phyloP scores from a whole-genome alignment of 2,888 invertebrate species.

The Callyntrura sp. region DNA sequence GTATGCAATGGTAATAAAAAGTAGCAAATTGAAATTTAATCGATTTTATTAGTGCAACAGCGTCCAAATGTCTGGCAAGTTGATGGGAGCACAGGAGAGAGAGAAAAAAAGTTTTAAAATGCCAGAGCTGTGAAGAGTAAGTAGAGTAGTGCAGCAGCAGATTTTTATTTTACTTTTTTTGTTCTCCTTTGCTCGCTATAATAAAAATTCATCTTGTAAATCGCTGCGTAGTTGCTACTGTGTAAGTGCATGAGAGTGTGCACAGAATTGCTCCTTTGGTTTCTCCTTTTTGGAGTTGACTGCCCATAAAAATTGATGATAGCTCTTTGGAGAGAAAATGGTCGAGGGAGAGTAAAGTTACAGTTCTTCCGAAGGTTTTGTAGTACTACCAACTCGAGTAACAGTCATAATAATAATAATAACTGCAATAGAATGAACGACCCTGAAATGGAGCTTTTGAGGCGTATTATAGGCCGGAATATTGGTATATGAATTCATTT shows the following conservation, averaged over 20 bases:
- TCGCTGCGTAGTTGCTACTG: conserved; percentile 50
- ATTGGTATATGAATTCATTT: conserved; percentile 31
- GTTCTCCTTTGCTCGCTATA: too few relatives aligned
- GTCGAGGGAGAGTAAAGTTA: conserved; percentile 49
- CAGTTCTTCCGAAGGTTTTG: background rate
- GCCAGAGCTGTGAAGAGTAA: background rate
- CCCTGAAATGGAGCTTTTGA: conserved; percentile 65
- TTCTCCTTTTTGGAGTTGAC: conserved; percentile 53
- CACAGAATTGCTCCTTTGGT: conserved; percentile 46
- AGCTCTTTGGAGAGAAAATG: conserved; percentile 68
- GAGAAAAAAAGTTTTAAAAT: conserved; percentile 3
- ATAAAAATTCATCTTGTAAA: conserved; percentile 45
- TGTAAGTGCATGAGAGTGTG: conserved; percentile 20
- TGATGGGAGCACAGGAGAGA: too few relatives aligned
- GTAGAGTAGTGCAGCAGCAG: background rate
- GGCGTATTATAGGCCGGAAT: conserved; percentile 25
- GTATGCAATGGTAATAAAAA: conserved; percentile 6
- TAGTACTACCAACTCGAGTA: too few relatives aligned
- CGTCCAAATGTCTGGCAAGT: conserved; percentile 69
- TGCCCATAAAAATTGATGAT: conserved; percentile 77
- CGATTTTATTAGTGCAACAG: conserved; percentile 34
- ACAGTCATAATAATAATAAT: conserved; percentile 40
- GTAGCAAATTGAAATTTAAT: conserved; percentile 74
- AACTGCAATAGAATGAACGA: conserved; percentile 48
- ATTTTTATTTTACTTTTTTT: conserved; percentile 33